A percentile compares a stretch with the other conserved stretches of the same genome.
Evolutionary conservation across 2,113 vertebrate genomes (phyloP).

Genomic region (Syrmaticus mikado): DNA sequence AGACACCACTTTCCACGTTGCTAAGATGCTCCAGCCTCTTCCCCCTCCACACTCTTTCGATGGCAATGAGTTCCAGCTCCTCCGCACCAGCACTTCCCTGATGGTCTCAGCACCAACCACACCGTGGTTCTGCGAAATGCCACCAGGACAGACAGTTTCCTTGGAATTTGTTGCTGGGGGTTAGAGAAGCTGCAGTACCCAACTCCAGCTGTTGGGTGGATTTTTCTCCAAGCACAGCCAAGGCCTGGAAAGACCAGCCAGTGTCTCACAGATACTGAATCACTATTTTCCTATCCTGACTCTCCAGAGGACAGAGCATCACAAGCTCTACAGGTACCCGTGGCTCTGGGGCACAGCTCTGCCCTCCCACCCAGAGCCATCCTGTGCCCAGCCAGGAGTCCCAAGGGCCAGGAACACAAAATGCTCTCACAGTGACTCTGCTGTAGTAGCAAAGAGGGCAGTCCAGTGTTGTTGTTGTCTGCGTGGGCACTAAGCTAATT

Average conservation of each 20-base stretch:
- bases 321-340: constrained; percentile 17
- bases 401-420: neutral
- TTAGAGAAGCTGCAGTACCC: neutral
- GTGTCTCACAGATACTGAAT: neutral
- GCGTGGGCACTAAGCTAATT: constrained; percentile 44
- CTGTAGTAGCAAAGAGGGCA: constrained; percentile 6
- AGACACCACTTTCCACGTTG: neutral
- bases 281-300: neutral
- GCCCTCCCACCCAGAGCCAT: neutral
- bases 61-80: neutral
- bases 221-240: neutral
- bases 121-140: neutral
- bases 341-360: constrained; percentile 2
- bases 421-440: constrained; percentile 1
- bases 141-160: neutral
- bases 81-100: constrained; percentile 55
- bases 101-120: neutral
- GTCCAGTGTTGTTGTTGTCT: neutral
- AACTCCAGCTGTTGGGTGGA: neutral
- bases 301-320: neutral
- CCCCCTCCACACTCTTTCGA: neutral
- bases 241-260: neutral
- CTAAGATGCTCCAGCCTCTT: constrained; percentile 19
- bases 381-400: neutral
- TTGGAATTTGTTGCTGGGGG: neutral